phyloP scores from a whole-genome alignment of 2,797 vertebrate species.

The Oophaga sylvatica region DNA sequence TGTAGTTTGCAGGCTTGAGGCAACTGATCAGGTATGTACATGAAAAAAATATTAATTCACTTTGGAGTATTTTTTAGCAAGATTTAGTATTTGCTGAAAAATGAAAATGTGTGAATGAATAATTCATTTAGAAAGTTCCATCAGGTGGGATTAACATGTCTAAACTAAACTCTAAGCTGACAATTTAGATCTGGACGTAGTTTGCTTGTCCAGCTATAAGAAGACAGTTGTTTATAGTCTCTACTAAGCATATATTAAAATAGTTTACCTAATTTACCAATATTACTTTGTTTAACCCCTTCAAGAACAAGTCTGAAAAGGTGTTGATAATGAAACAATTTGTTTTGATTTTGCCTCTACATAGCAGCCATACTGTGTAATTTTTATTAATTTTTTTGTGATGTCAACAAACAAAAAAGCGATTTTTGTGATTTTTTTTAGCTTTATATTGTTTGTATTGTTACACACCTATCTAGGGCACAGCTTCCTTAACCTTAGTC shows the following conservation, averaged over 20 bases:
- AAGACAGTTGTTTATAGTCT: not conserved
- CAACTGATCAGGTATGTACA: slow-evolving; percentile 12
- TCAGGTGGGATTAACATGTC: slow-evolving; percentile 29
- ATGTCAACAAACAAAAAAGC: too few species aligned
- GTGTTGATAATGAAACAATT: not conserved
- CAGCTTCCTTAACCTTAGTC: too few species aligned
- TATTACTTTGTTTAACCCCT: too few species aligned
- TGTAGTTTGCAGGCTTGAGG: slow-evolving; percentile 21
- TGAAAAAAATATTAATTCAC: slow-evolving; percentile 35
- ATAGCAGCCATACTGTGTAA: too few species aligned
- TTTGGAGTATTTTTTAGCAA: slow-evolving; percentile 22
- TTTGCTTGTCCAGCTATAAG: not conserved
- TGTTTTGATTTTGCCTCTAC: not conserved
- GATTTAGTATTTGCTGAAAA: slow-evolving; percentile 32
- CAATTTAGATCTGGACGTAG: not conserved
- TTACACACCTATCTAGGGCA: too few species aligned
- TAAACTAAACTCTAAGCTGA: not conserved
- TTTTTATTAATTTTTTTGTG: too few species aligned
- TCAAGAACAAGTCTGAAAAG: not conserved
- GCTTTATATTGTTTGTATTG: too few species aligned
- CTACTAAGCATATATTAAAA: not conserved
- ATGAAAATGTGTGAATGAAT: slow-evolving; percentile 41
- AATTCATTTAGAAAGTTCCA: slow-evolving; percentile 34
- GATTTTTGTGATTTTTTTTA: too few species aligned
- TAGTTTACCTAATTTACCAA: not conserved